These are phyloP conservation scores for Pardosa pseudoannulata DNA, from an alignment of 2,888 invertebrate genomes.

Conservation along the genomic window DNA sequence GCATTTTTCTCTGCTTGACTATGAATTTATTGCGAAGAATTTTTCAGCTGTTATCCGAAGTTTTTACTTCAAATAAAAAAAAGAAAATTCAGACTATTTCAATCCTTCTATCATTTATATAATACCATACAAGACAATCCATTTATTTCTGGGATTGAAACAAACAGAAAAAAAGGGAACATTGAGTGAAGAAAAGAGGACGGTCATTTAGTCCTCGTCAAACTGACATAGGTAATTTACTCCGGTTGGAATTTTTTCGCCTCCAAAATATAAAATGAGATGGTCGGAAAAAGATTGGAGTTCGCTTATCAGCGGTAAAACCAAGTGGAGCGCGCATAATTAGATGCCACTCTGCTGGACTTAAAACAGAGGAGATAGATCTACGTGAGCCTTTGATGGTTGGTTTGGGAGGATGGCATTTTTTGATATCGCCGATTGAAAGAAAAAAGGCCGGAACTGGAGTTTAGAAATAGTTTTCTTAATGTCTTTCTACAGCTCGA, in stretches of 20 bases:
- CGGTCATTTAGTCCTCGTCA: background rate
- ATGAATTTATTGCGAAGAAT: too few species aligned
- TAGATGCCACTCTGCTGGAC: background rate
- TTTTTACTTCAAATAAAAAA: background rate
- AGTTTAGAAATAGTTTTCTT: too few species aligned
- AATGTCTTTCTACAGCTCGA: too few species aligned
- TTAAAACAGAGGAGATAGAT: background rate
- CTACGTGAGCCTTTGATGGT: background rate
- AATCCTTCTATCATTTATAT: background rate
- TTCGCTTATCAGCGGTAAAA: slow-evolving; percentile 43
- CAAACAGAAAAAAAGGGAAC: background rate
- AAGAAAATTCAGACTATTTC: too few species aligned
- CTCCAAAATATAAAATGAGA: slow-evolving; percentile 31
- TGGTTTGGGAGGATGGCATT: too few species aligned
- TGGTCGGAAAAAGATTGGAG: slow-evolving; percentile 21
- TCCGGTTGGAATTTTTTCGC: slow-evolving; percentile 4
- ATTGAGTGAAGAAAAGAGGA: background rate
- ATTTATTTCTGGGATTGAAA: background rate
- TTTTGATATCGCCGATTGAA: too few species aligned
- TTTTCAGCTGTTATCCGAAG: too few species aligned
- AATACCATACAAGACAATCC: background rate
- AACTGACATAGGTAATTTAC: slow-evolving; percentile 8
- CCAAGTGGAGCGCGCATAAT: slow-evolving; percentile 64
- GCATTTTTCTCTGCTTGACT: too few species aligned
- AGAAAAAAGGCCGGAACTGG: too few species aligned